Evolutionary conservation across 2,113 vertebrate genomes (phyloP).

Genomic region (Sakesphorus luctuosus): DNA sequence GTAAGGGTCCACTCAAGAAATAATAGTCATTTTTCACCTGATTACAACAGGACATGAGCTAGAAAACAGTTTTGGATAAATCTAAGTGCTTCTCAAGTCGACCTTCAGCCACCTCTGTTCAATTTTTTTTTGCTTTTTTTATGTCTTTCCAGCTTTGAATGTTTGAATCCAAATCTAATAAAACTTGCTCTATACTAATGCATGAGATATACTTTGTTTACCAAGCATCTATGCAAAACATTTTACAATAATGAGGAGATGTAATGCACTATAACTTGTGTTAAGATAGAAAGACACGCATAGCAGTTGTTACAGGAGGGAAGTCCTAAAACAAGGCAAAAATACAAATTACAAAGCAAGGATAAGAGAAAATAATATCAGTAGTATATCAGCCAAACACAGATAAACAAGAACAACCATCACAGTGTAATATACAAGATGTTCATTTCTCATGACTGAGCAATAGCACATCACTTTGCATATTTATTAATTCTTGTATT

Average conservation of each 20-base stretch:
- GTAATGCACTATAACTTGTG: neutral
- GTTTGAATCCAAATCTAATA: neutral
- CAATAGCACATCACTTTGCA: constrained; percentile 21
- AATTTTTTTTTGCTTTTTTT: fast-evolving
- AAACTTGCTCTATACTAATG: neutral
- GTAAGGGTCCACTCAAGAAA: neutral
- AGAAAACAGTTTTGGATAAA: neutral
- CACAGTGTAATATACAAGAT: neutral
- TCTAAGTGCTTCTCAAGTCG: neutral
- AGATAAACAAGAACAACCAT: constrained; percentile 51
- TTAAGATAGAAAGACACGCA: neutral
- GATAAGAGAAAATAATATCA: constrained; percentile 27
- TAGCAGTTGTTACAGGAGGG: neutral
- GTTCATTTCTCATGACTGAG: constrained; percentile 40
- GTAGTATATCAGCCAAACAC: neutral
- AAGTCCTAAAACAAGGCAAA: neutral
- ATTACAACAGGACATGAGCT: neutral
- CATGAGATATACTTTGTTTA: neutral
- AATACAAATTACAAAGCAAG: constrained; percentile 22
- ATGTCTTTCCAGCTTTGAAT: neutral
- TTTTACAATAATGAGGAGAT: neutral
- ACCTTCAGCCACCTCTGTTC: neutral
- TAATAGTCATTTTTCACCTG: neutral
- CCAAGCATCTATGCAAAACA: neutral
- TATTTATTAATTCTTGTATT: constrained; percentile 62